Base-by-base conservation (phyloP, 2,888 invertebrate genomes). In the Lochmaea crataegi region DNA sequence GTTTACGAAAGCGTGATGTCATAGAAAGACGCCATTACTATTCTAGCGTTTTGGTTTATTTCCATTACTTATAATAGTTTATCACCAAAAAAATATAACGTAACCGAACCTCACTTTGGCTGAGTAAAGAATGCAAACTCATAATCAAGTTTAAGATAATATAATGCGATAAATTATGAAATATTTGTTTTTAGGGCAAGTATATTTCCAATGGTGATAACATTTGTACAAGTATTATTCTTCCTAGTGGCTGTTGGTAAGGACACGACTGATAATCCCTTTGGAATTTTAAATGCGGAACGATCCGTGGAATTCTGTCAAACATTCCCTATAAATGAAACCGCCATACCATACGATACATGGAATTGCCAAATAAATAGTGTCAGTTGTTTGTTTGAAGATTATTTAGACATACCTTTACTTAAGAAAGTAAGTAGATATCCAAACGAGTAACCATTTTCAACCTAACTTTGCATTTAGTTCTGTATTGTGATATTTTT, bases 231-330 rank as follows among this genome's bases (percentile, higher is more conserved):
- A 90, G 90, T 94, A 74, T 88, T 92, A 56, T 89, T 94, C 41
- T 96, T 96, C 86, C 94, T 96, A 86, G 85, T 92, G 70, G 93
- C 95, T 41, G 91, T 96, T 70, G 95, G 96, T 0, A 90, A 91
- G 68, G 93, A 95, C 80, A 94, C 94, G 0, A 88, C 89, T 65
- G 90, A 91, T 71, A 87, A 96, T 0, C 89, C 89, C 65, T 80
- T 97, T 42, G 96, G 92, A 0, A 89, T 96, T 0, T 92, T 95
- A 32, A 96, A 96, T 82, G 89, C 93, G 0, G 97, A 97, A 85
- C 32, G 57, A 56, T 41, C 64, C 2, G 64, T 12, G 32, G 57
- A 70, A 9, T 70, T 64, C 14, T 70, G 88, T 91, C 57, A 64
- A 64, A 22, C 41, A 26, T 64, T 70, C 12, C n/a, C 53, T 6